A percentile compares a stretch with the other conserved stretches of the same genome.
These are phyloP conservation scores for Cepaea hortensis DNA, from an alignment of 2,888 invertebrate species.

Conservation along the genomic window DNA sequence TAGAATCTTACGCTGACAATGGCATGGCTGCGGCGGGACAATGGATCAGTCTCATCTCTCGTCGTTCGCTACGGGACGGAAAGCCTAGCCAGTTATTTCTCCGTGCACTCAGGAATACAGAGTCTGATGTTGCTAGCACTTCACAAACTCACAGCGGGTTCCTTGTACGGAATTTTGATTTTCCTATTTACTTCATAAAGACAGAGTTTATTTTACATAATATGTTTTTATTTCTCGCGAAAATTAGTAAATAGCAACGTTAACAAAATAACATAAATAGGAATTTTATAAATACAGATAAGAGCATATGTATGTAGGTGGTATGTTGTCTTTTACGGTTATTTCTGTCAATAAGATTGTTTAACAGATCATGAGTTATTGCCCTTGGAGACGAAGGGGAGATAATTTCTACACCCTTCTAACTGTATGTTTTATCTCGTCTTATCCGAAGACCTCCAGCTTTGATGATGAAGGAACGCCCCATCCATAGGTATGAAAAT, in stretches of 20 bases:
- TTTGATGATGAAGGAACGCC: constrained; percentile 40
- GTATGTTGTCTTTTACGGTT: not conserved
- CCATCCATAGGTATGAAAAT: constrained; percentile 35
- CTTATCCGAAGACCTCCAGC: constrained; percentile 28
- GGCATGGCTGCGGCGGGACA: no score
- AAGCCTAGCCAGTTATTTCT: no score
- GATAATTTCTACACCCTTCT: constrained; percentile 38
- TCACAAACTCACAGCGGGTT: no score
- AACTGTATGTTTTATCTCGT: constrained; percentile 24
- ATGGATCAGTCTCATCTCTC: no score
- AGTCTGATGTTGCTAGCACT: no score
- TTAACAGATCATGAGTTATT: constrained; percentile 41
- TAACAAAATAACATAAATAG: not conserved
- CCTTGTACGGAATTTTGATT: no score
- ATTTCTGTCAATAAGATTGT: constrained; percentile 13
- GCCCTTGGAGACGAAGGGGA: constrained; percentile 35
- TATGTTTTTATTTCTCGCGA: no score
- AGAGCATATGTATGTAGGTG: not conserved
- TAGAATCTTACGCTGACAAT: no score
- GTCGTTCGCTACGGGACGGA: no score
- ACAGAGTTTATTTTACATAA: no score
- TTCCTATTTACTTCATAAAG: no score
- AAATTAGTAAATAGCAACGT: not conserved
- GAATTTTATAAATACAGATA: not conserved
- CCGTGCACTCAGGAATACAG: no score